Evolutionary conservation across 2,113 vertebrate species (phyloP).

Genomic region (Coturnix japonica): DNA sequence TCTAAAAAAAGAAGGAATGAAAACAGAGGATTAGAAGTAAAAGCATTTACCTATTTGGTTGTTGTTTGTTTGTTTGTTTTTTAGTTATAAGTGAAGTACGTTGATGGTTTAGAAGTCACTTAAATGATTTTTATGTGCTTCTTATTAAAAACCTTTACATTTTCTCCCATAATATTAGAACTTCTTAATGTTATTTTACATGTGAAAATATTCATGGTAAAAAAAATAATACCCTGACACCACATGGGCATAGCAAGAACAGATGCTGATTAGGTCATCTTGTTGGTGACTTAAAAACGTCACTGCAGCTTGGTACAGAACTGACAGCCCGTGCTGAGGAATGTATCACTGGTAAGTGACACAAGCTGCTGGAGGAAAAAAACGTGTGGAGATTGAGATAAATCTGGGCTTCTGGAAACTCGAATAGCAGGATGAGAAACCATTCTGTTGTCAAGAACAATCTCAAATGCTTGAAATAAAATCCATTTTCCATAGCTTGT

Average conservation of each 20-base stretch:
- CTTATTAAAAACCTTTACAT: not conserved
- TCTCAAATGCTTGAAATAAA: slow-evolving; percentile 32
- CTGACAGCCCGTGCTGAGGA: slow-evolving; percentile 47
- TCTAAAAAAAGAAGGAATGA: not conserved
- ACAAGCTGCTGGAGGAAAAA: slow-evolving; percentile 44
- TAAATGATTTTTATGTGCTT: not conserved
- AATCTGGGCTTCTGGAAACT: slow-evolving; percentile 37
- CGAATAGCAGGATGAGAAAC: not conserved
- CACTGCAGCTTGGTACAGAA: slow-evolving; percentile 32
- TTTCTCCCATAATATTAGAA: not conserved
- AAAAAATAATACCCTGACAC: not conserved
- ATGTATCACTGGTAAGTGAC: slow-evolving; percentile 22
- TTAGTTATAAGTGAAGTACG: not conserved
- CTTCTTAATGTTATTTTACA: not conserved
- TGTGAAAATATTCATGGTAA: not conserved
- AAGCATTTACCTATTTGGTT: not conserved
- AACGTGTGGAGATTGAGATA: slow-evolving; percentile 22
- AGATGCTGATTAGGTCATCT: slow-evolving; percentile 62
- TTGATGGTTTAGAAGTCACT: not conserved
- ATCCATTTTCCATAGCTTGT: slow-evolving; percentile 19
- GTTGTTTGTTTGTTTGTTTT: not conserved
- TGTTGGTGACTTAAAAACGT: slow-evolving; percentile 34
- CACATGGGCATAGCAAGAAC: slow-evolving; percentile 3
- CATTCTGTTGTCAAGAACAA: slow-evolving; percentile 34
- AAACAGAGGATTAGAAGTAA: not conserved